These are phyloP conservation scores for Drosophila neoperkinsi DNA, from an alignment of 2,888 invertebrate genomes.

Conservation along the genomic window DNA sequence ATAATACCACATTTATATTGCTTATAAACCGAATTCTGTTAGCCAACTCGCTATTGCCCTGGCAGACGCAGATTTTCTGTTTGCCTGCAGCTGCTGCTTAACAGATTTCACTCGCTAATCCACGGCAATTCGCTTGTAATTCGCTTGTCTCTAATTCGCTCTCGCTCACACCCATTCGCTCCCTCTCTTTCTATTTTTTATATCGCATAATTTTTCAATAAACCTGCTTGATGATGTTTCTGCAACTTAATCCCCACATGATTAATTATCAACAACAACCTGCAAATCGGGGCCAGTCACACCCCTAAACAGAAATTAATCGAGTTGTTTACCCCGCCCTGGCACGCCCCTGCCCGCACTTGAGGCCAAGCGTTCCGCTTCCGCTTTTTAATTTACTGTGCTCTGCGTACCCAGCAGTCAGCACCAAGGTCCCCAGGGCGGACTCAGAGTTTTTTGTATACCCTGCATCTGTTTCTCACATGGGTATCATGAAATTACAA, in stretches of 20 bases:
- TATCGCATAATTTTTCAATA: slow-evolving; percentile 68
- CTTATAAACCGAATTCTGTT: slow-evolving; percentile 42
- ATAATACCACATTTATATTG: slow-evolving; percentile 72
- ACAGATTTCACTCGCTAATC: slow-evolving; percentile 39
- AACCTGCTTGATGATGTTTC: slow-evolving; percentile 65
- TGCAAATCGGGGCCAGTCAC: slow-evolving; percentile 31
- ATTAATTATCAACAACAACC: slow-evolving; percentile 80
- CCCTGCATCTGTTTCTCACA: background rate
- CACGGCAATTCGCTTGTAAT: slow-evolving; percentile 33
- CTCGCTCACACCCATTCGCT: background rate
- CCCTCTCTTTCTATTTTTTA: slow-evolving; percentile 22
- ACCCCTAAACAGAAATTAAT: slow-evolving; percentile 65
- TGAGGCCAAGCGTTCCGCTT: slow-evolving; percentile 44
- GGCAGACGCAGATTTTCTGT: background rate
- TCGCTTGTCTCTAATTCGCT: background rate
- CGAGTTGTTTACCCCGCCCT: slow-evolving; percentile 48
- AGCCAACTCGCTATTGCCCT: background rate
- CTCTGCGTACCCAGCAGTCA: slow-evolving; percentile 14
- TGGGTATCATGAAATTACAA: background rate
- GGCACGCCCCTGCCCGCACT: slow-evolving; percentile 1
- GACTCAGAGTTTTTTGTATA: slow-evolving; percentile 18
- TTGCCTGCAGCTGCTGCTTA: slow-evolving; percentile 30
- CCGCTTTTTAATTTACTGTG: slow-evolving; percentile 74
- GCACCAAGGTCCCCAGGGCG: slow-evolving; percentile 57
- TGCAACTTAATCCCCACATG: slow-evolving; percentile 76